Base-by-base conservation (phyloP, 2,113 vertebrate genomes). In the Antechinus stuartii region DNA sequence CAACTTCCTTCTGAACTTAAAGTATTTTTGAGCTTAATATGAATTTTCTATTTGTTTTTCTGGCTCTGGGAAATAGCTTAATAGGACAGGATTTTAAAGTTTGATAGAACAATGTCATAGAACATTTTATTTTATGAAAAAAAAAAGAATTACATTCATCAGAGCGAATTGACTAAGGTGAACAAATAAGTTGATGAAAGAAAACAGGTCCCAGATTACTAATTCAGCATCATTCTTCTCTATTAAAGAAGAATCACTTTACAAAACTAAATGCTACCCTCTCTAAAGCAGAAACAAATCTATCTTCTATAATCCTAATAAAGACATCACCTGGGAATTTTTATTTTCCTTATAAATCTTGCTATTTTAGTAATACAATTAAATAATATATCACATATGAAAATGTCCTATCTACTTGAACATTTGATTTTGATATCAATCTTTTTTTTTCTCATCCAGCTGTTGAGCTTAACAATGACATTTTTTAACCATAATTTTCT, bases 101-200 rank as follows among this genome's bases (percentile, higher is more conserved):
- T 90, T 57, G 23, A 91, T 54, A 92, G 22, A 92, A 95, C 92
- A 94, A 84, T 94, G 90, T 93, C 84, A 49, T 96, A 94, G 47
- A 92, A 89, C 23, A 95, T 46, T 8, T 35, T 96, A 92, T 92
- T 90, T 95, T 56, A 54, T 50, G 22, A 57, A 95, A 35, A 96
- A 90, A n/a, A 96, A 90, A 95, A 61, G 50, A 95, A 92, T 55
- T 90, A 22, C 7, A 46, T 49, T 84, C 23, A 5, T 95, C 54
- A 25, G 26, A 2, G 2, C 91, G 50, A 91, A 25, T 84, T 16
- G 46, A 90, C 61, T 91, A 54, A 5, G 7, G 22, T 46, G 3
- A 7, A 53, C 2, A 49, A 46, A 89, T 90, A 92, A 93, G 8
- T 30, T 68, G 1, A 12, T 8, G 4, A 84, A 9, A 96, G 89